Base-by-base conservation (phyloP, 2,888 invertebrate genomes). In the Heteropelma amictum region DNA sequence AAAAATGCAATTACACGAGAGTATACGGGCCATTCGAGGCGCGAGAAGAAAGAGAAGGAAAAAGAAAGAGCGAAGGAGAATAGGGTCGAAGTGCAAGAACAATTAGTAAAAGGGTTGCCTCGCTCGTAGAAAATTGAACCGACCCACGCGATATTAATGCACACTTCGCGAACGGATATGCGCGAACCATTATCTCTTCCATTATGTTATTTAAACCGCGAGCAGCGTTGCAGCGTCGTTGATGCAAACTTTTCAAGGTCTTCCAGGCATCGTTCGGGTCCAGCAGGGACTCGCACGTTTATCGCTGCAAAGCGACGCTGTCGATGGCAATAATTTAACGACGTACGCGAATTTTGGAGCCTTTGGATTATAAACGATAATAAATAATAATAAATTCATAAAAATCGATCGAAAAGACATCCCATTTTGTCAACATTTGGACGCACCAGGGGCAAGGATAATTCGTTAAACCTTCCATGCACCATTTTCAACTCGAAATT, bases 81-180 rank as follows among this genome's bases (percentile, higher is more conserved):
- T 40, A 58, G 61, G 56, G 19, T 23, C 45, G 68, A 56, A 45
- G 69, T 61, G 45, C 47, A 28, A 71, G 70, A 56, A 80, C 78
- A 80, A 84, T 81, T 82, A 72, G 65, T 19, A 45, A 79, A 78
- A 79, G 77, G 79, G 76, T 77, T 58, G 69, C 42, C 53, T 74
- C 76, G 72, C 77, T 79, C 12, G 12, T 78, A 80, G 83, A 80
- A 87, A 87, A 87, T 87, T 85, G 83, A 82, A 83, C 81, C 86
- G 80, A 8, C 87, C 87, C 82, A 87, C 86, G 82, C 79, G 79
- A 80, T 69, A 78, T 69, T 76, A 72, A 80, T 80, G 79, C 60
- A 75, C 80, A 77, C 42, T 19, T 17, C 3, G 17, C 14, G 17
- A 45, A 45, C 10, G 45, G 45, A 49, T 49, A 7, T 26, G 21